phyloP scores from a whole-genome alignment of 2,113 vertebrate genomes.

The Forbesichthys papilliferus region DNA sequence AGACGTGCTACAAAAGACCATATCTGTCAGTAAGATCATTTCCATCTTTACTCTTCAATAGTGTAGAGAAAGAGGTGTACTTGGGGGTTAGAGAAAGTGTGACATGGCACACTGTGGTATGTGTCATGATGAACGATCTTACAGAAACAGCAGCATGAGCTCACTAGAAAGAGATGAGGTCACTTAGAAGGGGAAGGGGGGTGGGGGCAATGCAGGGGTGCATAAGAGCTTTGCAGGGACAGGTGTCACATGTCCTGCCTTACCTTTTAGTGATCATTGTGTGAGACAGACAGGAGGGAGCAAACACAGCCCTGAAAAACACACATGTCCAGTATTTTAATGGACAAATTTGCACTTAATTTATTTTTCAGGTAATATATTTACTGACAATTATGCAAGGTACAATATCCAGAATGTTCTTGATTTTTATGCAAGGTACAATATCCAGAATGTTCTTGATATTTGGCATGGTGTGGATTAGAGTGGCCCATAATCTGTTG shows the following conservation, averaged over 20 bases:
- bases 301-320: slow-evolving; percentile 79
- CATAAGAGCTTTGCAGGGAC: slow-evolving; percentile 2
- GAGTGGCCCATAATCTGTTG: too few species aligned
- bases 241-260: slow-evolving; percentile 46
- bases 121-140: slow-evolving; percentile 55
- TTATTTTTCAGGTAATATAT: not conserved
- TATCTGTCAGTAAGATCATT: not conserved
- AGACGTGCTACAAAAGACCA: slow-evolving; percentile 2
- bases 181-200: not conserved
- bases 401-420: too few species aligned
- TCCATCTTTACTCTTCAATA: not conserved
- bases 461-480: too few species aligned
- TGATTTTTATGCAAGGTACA: too few species aligned
- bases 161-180: slow-evolving; percentile 52
- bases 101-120: slow-evolving; percentile 64
- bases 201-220: not conserved
- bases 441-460: too few species aligned
- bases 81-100: slow-evolving; percentile 59
- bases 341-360: not conserved
- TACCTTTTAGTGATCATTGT: slow-evolving; percentile 82
- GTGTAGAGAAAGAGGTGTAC: slow-evolving; percentile 6
- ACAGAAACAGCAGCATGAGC: slow-evolving; percentile 59
- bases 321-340: slow-evolving; percentile 1
- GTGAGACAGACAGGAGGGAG: slow-evolving; percentile 83
- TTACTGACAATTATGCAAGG: not conserved